Base-by-base conservation (phyloP, 2,797 vertebrate species). In the Helostoma temminkii region DNA sequence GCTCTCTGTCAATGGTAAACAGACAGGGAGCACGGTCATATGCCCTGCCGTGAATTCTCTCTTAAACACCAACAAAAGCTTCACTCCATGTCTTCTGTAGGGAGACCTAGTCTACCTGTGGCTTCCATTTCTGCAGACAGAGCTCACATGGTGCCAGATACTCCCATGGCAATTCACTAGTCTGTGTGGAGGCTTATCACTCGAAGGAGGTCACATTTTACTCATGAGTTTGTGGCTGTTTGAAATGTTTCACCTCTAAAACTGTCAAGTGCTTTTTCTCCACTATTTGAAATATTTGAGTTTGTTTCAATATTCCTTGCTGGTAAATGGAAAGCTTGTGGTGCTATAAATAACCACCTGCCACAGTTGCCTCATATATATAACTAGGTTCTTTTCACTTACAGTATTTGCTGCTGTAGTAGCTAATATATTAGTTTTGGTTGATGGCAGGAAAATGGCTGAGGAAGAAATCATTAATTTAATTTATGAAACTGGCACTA, bases 1-100 rank as follows among this genome's bases (percentile, higher is more conserved):
- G 86, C 88, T 76, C 82, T 58, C 80, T 73, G 74, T 86, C 82
- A 74, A 80, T 83, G 81, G 65, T 76, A 80, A 87, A 81, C 86
- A 88, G 80, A 78, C 83, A 69, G 54, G 66, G 76, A 75, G 82
- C 75, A 47, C 34, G 47, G 63, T 45, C 62, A 30, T 53, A 66
- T 56, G 75, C 74, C 70, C 79, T 45, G 72, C 76, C 67, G 80
- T 28, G 57, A 62, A 80, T 82, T 77, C 77, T 66, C 70, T 74
- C 68, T 64, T 71, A 74, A 81, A 81, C 84, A 76, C 54, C 70
- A 78, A 83, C 76, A 81, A 84, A 78, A 82, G 70, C 82, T 67
- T 78, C 76, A 71, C 74, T 81, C 36, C 0, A n/a, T 76, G 73
- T 72, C 61, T 66, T 62, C 63, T 74, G 55, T 54, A 34, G 71